These are phyloP conservation scores for Calephelis perditalis DNA, from an alignment of 2,888 invertebrate species.

Conservation along the genomic window DNA sequence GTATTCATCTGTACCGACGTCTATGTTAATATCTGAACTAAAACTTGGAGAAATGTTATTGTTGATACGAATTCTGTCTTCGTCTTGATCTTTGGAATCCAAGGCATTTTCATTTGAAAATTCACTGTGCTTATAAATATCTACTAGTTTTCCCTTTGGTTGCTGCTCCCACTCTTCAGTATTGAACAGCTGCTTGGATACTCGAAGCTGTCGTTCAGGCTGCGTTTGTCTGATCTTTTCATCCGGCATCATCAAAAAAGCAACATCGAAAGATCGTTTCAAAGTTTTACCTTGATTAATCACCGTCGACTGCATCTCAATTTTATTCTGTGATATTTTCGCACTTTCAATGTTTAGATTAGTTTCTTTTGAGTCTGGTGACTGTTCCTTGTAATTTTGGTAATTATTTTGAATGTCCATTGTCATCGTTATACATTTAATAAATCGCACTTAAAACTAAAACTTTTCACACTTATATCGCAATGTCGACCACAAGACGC, in stretches of 20 bases:
- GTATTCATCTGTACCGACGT: slow-evolving; percentile 73
- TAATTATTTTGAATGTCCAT: slow-evolving; percentile 82
- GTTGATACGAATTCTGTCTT: slow-evolving; percentile 58
- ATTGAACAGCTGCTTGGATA: slow-evolving; percentile 69
- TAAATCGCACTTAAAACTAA: slow-evolving; percentile 50
- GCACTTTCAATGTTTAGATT: slow-evolving; percentile 69
- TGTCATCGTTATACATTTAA: slow-evolving; percentile 79
- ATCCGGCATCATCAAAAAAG: slow-evolving; percentile 92
- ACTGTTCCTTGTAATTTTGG: slow-evolving; percentile 67
- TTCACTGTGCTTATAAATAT: slow-evolving; percentile 64
- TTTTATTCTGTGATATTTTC: slow-evolving; percentile 64
- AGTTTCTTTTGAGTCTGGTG: slow-evolving; percentile 68
- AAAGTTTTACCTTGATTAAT: slow-evolving; percentile 60
- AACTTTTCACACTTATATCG: slow-evolving; percentile 74
- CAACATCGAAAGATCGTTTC: slow-evolving; percentile 93
- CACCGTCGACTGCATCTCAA: slow-evolving; percentile 58
- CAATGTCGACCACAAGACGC: slow-evolving; percentile 47
- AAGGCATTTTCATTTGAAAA: slow-evolving; percentile 55
- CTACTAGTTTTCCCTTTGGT: slow-evolving; percentile 55
- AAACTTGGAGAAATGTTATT: slow-evolving; percentile 70
- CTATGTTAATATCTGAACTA: slow-evolving; percentile 70
- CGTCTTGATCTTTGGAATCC: slow-evolving; percentile 61
- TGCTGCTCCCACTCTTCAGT: slow-evolving; percentile 69
- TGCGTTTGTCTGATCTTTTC: slow-evolving; percentile 85
- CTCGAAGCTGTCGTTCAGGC: slow-evolving; percentile 73